Conservation (phyloP, 2,888 invertebrate species). For the Helicoverpa assulta region DNA sequence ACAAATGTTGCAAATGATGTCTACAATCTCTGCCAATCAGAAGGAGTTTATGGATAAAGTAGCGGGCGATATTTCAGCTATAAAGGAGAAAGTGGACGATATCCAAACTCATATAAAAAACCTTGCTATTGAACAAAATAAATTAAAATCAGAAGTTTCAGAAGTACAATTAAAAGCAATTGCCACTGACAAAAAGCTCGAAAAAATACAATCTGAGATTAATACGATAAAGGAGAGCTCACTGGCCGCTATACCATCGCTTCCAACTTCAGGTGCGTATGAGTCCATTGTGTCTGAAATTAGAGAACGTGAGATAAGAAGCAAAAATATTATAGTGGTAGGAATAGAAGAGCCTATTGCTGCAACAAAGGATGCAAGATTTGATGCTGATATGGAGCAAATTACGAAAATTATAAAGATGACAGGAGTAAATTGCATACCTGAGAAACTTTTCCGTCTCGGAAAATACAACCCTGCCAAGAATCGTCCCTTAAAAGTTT, state of each 20-base stretch:
- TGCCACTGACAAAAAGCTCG: constrained; percentile 1
- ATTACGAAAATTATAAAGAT: background rate
- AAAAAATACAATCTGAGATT: constrained; percentile 4
- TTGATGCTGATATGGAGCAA: background rate
- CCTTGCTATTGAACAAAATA: background rate
- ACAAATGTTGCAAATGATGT: constrained; percentile 5
- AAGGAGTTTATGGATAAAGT: constrained; percentile 13
- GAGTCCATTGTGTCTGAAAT: constrained; percentile 2
- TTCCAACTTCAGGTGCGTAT: background rate
- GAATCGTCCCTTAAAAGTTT: too few species aligned
- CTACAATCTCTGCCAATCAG: background rate
- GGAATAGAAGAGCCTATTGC: background rate
- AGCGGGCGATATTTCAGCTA: background rate
- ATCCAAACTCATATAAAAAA: background rate
- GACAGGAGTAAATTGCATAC: background rate
- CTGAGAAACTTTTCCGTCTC: background rate
- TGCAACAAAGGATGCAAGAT: background rate
- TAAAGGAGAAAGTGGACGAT: background rate
- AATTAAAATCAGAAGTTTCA: constrained; percentile 1
- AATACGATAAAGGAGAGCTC: background rate
- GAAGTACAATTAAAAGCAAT: constrained; percentile 2
- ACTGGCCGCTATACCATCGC: background rate
- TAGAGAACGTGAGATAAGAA: constrained; percentile 6
- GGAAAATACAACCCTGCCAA: too few species aligned
- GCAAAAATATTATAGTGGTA: constrained; percentile 9